Base-by-base conservation (phyloP, 2,888 invertebrate species). In the Synanthedon formicaeformis region DNA sequence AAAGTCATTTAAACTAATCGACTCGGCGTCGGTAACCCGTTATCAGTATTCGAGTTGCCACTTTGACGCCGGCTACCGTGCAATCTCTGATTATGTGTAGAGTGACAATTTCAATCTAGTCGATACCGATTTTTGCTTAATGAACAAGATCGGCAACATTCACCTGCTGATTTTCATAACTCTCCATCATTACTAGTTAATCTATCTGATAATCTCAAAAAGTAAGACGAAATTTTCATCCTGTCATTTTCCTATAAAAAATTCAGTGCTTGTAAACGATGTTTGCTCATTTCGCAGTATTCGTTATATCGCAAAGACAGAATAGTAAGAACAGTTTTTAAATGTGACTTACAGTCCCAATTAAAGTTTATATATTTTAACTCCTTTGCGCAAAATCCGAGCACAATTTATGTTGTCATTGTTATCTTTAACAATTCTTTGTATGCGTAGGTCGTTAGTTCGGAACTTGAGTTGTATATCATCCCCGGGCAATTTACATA, bases 1-100 rank as follows among this genome's bases (percentile, higher is more conserved):
- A 78, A 75, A 73, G 75, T 70, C 77, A 74, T 77, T 81, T 80
- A 78, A 79, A 75, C 74, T 82, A 84, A 84, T 82, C 76, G 69
- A 66, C 64, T 61, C 62, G 65, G 73, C 67, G 71, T 71, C 55
- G 52, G 49, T 50, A 50, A 27, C 52, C 52, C 34, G 49, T 40
- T 49, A 51, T 34, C 14, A 34, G 18, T 34, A n/a, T 14, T 45
- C 14, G 45, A 13, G 23, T 59, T 66, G 66, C 67, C 68, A 68
- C 63, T 65, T 68, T 65, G 74, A 70, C 72, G 77, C 75, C 71
- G 58, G 62, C 57, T 61, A 62, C 60, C 55, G 62, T 62, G 72
- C 70, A 74, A 70, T 71, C 71, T 69, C 64, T 64, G 67, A 67
- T 69, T 70, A 66, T 66, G 68, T 63, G 63, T 52, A 63, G 69